phyloP scores from a whole-genome alignment of 1,140 invertebrate genomes.

The Schlechtendalia chinensis region DNA sequence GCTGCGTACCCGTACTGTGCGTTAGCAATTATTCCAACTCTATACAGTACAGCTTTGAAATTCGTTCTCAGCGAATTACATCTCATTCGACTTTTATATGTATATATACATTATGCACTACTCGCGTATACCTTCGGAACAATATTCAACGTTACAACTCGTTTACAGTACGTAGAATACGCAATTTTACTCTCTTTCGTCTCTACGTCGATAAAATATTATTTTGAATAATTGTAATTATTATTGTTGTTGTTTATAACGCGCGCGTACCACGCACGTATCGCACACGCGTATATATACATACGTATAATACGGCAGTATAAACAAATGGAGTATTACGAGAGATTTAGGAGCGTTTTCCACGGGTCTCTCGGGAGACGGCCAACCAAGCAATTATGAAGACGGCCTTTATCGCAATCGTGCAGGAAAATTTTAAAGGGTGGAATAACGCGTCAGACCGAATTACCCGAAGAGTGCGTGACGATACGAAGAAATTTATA shows the following conservation, averaged over 20 bases:
- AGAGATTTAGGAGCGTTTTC: constrained; percentile 18
- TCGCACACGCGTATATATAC: no score
- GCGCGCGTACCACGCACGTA: no score
- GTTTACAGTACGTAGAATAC: no score
- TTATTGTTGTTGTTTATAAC: no score
- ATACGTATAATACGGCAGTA: no score
- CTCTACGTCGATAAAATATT: no score
- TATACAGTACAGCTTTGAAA: background rate
- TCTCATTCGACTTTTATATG: background rate
- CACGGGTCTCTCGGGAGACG: background rate
- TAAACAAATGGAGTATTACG: background rate
- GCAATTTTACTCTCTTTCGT: no score
- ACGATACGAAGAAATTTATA: constrained; percentile 28
- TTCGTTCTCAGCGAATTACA: constrained; percentile 1
- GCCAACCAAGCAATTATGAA: constrained; percentile 14
- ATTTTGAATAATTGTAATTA: no score
- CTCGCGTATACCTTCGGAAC: background rate
- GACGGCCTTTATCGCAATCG: constrained; percentile 23
- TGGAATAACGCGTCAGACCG: constrained; percentile 23
- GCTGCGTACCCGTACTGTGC: no score
- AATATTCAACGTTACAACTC: background rate
- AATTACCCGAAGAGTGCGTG: constrained; percentile 16
- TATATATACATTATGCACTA: background rate
- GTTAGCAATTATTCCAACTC: background rate
- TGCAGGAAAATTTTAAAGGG: constrained; percentile 21